Percentiles rank a stretch among this genome's conserved stretches.
phyloP scores from a whole-genome alignment of 2,888 invertebrate species.

The Timema cristinae region DNA sequence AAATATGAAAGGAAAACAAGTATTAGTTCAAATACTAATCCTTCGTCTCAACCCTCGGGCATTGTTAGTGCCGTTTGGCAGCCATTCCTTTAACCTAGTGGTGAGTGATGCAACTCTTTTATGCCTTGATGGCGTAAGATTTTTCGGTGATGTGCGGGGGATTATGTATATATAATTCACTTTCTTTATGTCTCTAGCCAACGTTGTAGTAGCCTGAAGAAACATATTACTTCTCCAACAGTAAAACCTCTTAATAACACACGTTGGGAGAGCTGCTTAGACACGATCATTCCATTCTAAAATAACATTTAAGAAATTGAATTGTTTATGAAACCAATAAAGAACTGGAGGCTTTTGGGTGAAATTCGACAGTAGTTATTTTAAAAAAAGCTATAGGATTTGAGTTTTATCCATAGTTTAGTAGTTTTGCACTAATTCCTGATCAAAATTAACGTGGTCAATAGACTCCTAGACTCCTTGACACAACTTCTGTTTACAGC shows the following conservation, averaged over 20 bases:
- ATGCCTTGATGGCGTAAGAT: background rate
- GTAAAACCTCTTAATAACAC: background rate
- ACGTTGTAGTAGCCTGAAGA: background rate
- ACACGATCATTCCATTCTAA: background rate
- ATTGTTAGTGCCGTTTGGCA: background rate
- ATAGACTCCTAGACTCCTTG: too few relatives aligned
- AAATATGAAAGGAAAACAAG: background rate
- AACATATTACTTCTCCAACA: background rate
- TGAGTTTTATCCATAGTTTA: too few relatives aligned
- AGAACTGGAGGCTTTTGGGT: too few relatives aligned
- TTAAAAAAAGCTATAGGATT: too few relatives aligned
- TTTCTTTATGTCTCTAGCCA: background rate
- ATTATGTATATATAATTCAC: background rate
- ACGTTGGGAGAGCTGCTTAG: background rate
- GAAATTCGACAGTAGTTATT: too few relatives aligned
- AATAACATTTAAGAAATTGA: too few relatives aligned
- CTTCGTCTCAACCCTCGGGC: background rate
- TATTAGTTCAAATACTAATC: background rate
- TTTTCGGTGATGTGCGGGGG: background rate
- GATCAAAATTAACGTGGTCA: too few relatives aligned
- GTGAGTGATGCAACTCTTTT: background rate
- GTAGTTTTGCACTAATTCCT: too few relatives aligned
- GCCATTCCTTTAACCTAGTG: background rate
- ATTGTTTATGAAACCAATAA: too few relatives aligned
- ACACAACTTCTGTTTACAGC: too few relatives aligned